Conservation (phyloP, 2,113 vertebrate species). For the rabbit (Oryctolagus cuniculus) region DNA sequence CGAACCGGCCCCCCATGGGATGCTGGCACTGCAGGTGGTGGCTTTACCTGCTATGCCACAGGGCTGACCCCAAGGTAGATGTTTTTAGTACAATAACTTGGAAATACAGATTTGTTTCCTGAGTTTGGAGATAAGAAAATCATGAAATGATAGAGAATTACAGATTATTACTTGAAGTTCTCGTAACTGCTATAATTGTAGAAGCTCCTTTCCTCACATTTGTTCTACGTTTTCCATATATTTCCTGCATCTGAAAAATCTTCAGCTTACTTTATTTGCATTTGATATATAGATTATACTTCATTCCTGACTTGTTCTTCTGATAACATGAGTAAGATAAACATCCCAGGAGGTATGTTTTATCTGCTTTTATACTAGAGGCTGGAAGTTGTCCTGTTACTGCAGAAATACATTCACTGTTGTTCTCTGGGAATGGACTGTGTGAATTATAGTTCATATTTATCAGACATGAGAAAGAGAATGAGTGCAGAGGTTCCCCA, state of each 20-base stretch:
- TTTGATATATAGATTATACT: constrained; percentile 1
- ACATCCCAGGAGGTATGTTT: neutral
- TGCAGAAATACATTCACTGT: neutral
- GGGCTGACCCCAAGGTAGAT: too few species aligned
- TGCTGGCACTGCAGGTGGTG: too few species aligned
- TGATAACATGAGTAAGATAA: neutral
- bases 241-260: neutral
- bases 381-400: neutral
- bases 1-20: too few species aligned
- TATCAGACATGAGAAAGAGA: neutral
- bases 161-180: neutral
- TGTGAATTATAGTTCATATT: neutral
- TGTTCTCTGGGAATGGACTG: neutral
- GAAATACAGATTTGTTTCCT: neutral
- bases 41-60: too few species aligned
- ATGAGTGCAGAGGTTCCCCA: neutral
- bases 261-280: neutral
- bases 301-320: neutral
- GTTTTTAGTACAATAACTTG: constrained; percentile 7
- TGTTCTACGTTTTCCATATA: neutral
- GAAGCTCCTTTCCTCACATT: neutral
- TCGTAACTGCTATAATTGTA: neutral
- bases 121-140: neutral
- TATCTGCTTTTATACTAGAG: neutral
- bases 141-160: neutral